Evolutionary conservation across 2,888 invertebrate genomes (phyloP).

Genomic region (Eulithis testata): DNA sequence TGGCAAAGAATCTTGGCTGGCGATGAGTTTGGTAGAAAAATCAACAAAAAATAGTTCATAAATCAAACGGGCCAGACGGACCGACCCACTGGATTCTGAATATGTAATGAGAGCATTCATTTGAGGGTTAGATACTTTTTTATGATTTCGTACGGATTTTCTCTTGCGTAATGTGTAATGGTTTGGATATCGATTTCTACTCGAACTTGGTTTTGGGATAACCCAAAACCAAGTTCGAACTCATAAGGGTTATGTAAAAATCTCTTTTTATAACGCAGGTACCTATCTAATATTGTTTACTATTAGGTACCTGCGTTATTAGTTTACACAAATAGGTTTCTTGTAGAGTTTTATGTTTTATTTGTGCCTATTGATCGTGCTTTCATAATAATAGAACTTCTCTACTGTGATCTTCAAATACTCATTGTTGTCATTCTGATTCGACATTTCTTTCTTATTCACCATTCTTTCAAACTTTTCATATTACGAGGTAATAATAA

Average conservation of each 20-base stretch:
- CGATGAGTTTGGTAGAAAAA: conserved; percentile 56
- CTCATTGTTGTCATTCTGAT: conserved; percentile 18
- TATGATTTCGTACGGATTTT: conserved; percentile 58
- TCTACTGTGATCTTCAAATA: conserved; percentile 5
- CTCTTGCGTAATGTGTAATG: conserved; percentile 49
- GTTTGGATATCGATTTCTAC: conserved; percentile 27
- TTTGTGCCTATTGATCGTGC: background rate
- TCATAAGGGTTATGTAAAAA: conserved; percentile 6
- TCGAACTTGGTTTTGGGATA: conserved; percentile 10
- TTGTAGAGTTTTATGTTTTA: background rate
- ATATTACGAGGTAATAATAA: conserved; percentile 31
- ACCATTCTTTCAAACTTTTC: conserved; percentile 29
- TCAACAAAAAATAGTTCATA: conserved; percentile 63
- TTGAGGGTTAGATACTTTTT: conserved; percentile 68
- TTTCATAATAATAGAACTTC: conserved; percentile 7
- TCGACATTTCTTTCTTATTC: conserved; percentile 19
- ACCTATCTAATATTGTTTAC: too few relatives aligned
- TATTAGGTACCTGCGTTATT: too few relatives aligned
- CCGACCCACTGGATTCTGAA: conserved; percentile 65
- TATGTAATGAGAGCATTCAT: conserved; percentile 72
- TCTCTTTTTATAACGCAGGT: too few relatives aligned
- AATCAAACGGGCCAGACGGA: conserved; percentile 76
- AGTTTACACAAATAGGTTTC: background rate
- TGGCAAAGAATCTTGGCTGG: conserved; percentile 70
- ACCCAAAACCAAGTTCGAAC: too few relatives aligned